These are phyloP conservation scores for Alauda arvensis DNA, from an alignment of 2,797 vertebrate species.

Conservation along the genomic window DNA sequence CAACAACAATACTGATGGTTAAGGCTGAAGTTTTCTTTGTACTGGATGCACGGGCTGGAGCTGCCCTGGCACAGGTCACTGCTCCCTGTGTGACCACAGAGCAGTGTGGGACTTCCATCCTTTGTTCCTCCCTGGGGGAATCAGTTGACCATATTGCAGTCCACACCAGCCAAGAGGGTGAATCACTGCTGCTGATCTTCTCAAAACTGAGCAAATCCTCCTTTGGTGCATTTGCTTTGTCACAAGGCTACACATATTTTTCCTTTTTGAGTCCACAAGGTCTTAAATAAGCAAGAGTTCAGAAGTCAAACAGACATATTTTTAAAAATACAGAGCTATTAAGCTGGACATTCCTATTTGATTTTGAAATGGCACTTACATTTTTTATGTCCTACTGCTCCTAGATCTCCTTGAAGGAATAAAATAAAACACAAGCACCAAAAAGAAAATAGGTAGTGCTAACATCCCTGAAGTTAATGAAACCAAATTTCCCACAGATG, in stretches of 20 bases:
- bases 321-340: not conserved
- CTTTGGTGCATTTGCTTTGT: not conserved
- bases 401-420: not conserved
- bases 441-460: not conserved
- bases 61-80: not conserved
- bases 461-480: not conserved
- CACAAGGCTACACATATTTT: constrained; percentile 12
- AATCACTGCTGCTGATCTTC: constrained; percentile 20
- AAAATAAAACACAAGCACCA: not conserved
- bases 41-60: not conserved
- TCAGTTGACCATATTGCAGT: not conserved
- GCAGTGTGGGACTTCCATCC: not conserved
- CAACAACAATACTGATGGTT: not conserved
- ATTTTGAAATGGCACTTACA: not conserved
- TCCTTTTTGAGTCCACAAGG: not conserved
- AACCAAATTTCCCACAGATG: not conserved
- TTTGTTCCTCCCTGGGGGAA: not conserved
- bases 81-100: not conserved
- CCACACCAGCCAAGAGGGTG: constrained; percentile 2
- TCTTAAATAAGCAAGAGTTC: constrained; percentile 18
- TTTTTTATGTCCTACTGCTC: not conserved
- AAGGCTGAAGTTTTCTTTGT: not conserved
- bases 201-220: not conserved
- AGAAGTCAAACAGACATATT: not conserved
- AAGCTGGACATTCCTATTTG: not conserved